These are phyloP conservation scores for Festucalex cinctus DNA, from an alignment of 2,113 vertebrate species.

Conservation along the genomic window DNA sequence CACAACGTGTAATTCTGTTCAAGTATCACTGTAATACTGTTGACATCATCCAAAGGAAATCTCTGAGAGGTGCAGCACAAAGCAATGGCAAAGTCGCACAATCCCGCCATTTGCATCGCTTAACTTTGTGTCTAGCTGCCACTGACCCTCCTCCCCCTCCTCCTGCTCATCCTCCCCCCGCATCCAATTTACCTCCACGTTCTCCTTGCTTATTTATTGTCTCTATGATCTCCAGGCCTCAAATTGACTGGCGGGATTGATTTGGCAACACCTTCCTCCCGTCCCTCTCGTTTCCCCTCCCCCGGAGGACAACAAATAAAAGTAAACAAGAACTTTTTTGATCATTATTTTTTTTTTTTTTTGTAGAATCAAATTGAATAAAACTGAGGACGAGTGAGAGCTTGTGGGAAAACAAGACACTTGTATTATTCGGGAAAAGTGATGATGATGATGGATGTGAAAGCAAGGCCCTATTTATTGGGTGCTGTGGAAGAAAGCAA, in stretches of 20 bases:
- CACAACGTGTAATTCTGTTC: too few species aligned
- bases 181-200: constrained; percentile 19
- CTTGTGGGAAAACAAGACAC: constrained; percentile 4
- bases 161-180: not conserved
- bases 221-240: constrained; percentile 44
- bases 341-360: too few species aligned
- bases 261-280: constrained; percentile 42
- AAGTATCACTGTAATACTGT: not conserved
- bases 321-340: constrained; percentile 10
- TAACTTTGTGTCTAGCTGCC: constrained; percentile 29
- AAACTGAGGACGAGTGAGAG: constrained; percentile 9
- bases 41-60: not conserved
- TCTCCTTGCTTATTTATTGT: constrained; percentile 61
- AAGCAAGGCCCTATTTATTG: constrained; percentile 29
- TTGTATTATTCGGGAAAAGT: constrained; percentile 15
- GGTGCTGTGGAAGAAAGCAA: constrained; percentile 6
- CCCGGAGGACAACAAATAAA: not conserved
- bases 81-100: constrained; percentile 15
- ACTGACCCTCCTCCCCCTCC: not conserved
- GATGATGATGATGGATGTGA: constrained; percentile 29
- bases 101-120: constrained; percentile 41
- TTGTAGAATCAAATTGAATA: constrained; percentile 19
- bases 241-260: constrained; percentile 65
- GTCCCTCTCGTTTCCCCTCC: constrained; percentile 27
- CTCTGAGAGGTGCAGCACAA: not conserved